A percentile compares a stretch with the other conserved stretches of the same genome.
These are phyloP conservation scores for Leguminivora glycinivorella DNA, from an alignment of 1,140 invertebrate genomes.

Conservation along the genomic window DNA sequence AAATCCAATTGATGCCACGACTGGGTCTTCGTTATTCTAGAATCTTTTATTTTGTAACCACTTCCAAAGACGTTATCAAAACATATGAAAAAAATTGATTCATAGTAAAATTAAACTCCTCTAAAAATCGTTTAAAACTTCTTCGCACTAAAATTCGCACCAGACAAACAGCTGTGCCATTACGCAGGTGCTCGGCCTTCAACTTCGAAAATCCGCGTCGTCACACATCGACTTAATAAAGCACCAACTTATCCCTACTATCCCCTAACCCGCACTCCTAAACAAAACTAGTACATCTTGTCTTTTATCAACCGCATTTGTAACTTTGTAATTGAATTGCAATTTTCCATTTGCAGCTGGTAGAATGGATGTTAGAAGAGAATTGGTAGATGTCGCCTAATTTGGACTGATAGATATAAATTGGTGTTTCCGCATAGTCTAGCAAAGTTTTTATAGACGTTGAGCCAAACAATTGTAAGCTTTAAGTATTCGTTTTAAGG, in stretches of 20 bases:
- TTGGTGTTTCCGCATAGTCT: slow-evolving; percentile 15
- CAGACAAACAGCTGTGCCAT: slow-evolving; percentile 24
- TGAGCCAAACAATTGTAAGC: not conserved
- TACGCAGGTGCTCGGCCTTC: slow-evolving; percentile 30
- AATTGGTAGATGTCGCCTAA: not conserved
- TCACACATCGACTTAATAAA: slow-evolving; percentile 52
- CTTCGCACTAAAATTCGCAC: not conserved
- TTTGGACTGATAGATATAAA: not conserved
- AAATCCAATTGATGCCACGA: too few species aligned
- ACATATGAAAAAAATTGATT: too few species aligned
- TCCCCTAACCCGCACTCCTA: not conserved
- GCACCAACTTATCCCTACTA: slow-evolving; percentile 29
- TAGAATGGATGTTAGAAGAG: not conserved
- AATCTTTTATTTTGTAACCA: too few species aligned
- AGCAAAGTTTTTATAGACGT: not conserved
- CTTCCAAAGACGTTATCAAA: too few species aligned
- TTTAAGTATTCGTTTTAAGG: not conserved
- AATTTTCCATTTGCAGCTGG: not conserved
- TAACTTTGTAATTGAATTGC: slow-evolving; percentile 6
- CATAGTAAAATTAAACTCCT: too few species aligned
- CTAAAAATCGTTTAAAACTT: not conserved
- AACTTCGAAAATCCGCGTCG: slow-evolving; percentile 38
- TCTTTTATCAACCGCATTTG: not conserved
- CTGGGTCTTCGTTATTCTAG: too few species aligned
- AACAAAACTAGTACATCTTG: not conserved